Evolutionary conservation across 2,888 invertebrate species (phyloP).

Genomic region (Microplitis deprimator): DNA sequence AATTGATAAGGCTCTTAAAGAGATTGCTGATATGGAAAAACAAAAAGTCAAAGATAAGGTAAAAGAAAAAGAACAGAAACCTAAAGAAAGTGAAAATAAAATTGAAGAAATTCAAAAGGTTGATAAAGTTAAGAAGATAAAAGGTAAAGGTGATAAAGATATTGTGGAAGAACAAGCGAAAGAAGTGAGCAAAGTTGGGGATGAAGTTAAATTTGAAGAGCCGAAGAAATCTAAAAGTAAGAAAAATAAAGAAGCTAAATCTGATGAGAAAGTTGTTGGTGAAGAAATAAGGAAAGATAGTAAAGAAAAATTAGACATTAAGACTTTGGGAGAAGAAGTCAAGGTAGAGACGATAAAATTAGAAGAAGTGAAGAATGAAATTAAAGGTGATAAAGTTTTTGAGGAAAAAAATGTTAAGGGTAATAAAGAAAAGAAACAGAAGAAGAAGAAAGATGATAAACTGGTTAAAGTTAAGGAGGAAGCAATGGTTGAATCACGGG

Average conservation of each 20-base stretch:
- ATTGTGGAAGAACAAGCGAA: neutral
- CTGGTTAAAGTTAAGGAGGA: neutral
- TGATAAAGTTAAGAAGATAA: conserved; percentile 15
- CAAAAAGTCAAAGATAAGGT: conserved; percentile 26
- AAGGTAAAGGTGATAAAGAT: neutral
- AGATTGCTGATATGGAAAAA: conserved; percentile 70
- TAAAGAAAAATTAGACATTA: neutral
- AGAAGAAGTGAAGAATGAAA: neutral
- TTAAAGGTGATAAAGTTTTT: neutral
- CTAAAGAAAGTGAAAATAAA: conserved; percentile 37
- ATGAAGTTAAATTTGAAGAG: conserved; percentile 26
- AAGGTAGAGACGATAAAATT: too few species aligned
- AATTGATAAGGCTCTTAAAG: conserved; percentile 72
- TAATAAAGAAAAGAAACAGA: neutral
- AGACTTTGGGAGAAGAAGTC: neutral
- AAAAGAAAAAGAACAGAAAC: conserved; percentile 49
- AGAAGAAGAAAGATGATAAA: neutral
- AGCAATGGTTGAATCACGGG: conserved; percentile 12
- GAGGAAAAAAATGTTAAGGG: neutral
- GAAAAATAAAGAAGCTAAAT: conserved; percentile 62
- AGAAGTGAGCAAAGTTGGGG: neutral
- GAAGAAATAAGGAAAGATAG: neutral
- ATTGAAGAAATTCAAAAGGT: conserved; percentile 19
- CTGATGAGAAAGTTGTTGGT: conserved; percentile 54
- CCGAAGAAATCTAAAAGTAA: conserved; percentile 49